Evolutionary conservation across 2,113 vertebrate species (phyloP), one percentile per base, ranked within the genome.

Genomic region (Falcunculus frontatus): DNA sequence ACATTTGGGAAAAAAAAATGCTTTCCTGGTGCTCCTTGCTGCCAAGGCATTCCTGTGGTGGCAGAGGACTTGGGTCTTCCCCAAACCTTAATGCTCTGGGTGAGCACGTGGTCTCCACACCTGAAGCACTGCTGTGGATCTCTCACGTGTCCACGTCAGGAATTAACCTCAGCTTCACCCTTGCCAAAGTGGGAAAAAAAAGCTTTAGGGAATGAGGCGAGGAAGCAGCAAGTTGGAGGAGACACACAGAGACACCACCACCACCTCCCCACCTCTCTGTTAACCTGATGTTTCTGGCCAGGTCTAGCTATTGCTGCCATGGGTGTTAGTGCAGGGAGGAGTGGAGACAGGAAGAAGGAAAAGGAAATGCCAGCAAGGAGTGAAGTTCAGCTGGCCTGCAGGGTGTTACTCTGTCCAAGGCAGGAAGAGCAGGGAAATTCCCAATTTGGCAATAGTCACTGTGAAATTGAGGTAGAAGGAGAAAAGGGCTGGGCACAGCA

Each of bases 91-190:
- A 22, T 0, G 11, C 22, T 26, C 19, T 14, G 56, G 37, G 8
- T 0, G 1, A 81, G 20, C 4, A 5, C 0, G 0, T 10, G 37
- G 44, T 25, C 47, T 39, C 47, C 52, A 10, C 0, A 0, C 29
- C 41, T 7, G 50, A 49, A 42, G 57, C 42, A 2, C n/a, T 10
- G 21, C 52, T 18, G 23, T n/a, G 55, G 33, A n/a, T n/a, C 33
- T 57, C 55, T 57, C 33, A n/a, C 22, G 55, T 15, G 6, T 32
- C 26, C 17, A 7, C 3, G 4, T 9, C 47, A 49, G 39, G 53
- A 44, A 42, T 17, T 25, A 37, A 63, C n/a, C 32, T 35, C 3
- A 9, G 59, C 59, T 87, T 57, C 22, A 17, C 29, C 15, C 65
- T 77, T 32, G 49, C 62, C 39, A 33, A 3, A 9, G 33, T 15